These are phyloP conservation scores for Acipenser transmontanus DNA, from an alignment of 2,797 vertebrate genomes.

Conservation along the genomic window DNA sequence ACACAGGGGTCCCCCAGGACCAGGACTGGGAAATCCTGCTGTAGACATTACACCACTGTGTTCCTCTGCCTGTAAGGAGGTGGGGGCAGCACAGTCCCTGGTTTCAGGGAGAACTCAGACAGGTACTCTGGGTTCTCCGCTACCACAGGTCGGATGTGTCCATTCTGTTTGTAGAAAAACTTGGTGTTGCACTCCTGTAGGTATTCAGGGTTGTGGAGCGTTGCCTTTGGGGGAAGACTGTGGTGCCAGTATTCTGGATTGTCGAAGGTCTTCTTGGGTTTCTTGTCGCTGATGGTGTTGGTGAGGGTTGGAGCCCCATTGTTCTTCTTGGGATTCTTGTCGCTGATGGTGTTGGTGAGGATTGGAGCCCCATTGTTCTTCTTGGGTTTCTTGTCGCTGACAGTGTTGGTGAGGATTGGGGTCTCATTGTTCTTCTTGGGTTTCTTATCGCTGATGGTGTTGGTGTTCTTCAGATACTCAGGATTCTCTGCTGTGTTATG, in stretches of 20 bases:
- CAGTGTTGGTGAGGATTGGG: conserved; percentile 48
- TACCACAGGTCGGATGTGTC: conserved; percentile 79
- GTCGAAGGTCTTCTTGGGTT: conserved; percentile 92
- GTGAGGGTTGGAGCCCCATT: conserved; percentile 54
- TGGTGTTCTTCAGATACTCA: conserved; percentile 73
- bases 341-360: conserved; percentile 49
- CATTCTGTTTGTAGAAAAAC: conserved; percentile 94
- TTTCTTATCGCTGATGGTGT: conserved; percentile 40
- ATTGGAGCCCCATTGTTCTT: conserved; percentile 63
- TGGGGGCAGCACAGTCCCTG: conserved; percentile 83
- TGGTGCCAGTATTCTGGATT: conserved; percentile 98
- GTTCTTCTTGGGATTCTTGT: conserved; percentile 25
- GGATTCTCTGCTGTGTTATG: conserved; percentile 63
- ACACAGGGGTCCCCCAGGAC: too few species aligned
- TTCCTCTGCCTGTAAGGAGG: conserved; percentile 96
- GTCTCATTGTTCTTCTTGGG: conserved; percentile 36
- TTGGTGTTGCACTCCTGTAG: conserved; percentile 83
- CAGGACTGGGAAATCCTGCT: conserved; percentile 16
- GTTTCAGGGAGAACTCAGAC: conserved; percentile 86
- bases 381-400: conserved; percentile 77
- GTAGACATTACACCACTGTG: conserved; percentile 80
- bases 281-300: conserved; percentile 59
- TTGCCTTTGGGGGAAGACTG: conserved; percentile 82
- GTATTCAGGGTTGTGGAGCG: conserved; percentile 84
- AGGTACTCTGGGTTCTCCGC: conserved; percentile 93